A percentile compares a stretch with the other conserved stretches of the same genome.
These are phyloP conservation scores for Chrysolina oricalcia DNA, from an alignment of 2,888 invertebrate genomes.

Conservation along the genomic window DNA sequence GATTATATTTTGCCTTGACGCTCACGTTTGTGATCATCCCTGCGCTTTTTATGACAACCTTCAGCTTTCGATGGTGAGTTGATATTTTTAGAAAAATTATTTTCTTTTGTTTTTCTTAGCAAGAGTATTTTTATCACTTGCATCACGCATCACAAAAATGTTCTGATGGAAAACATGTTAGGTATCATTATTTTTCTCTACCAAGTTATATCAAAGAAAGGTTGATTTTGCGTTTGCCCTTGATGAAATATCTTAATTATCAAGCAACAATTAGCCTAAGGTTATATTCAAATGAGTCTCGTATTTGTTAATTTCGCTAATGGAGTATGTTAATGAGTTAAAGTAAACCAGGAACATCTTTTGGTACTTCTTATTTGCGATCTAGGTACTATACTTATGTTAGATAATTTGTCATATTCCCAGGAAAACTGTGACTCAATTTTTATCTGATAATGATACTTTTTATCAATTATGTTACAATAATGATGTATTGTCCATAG, in stretches of 20 bases:
- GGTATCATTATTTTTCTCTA: too few relatives aligned
- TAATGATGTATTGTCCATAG: background rate
- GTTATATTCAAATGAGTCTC: background rate
- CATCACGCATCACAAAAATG: background rate
- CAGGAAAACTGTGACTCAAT: background rate
- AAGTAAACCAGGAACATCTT: too few relatives aligned
- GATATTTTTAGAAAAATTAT: conserved; percentile 3
- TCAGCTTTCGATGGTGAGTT: conserved; percentile 73
- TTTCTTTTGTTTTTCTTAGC: background rate
- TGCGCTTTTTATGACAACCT: conserved; percentile 72
- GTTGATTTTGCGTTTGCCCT: background rate
- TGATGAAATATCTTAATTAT: too few relatives aligned
- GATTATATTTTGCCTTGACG: conserved; percentile 73
- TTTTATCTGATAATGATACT: background rate
- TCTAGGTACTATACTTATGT: too few relatives aligned
- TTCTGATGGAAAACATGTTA: too few relatives aligned
- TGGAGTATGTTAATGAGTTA: too few relatives aligned
- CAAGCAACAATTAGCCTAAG: background rate
- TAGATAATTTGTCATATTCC: background rate
- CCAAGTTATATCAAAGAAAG: background rate
- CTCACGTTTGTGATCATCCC: conserved; percentile 73
- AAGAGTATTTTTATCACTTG: conserved; percentile 2
- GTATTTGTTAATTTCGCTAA: too few relatives aligned
- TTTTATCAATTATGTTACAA: background rate
- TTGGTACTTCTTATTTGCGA: too few relatives aligned